Conservation (phyloP, 53 echinoderm and acorn worm genomes). For the Antedon mediterranea region DNA sequence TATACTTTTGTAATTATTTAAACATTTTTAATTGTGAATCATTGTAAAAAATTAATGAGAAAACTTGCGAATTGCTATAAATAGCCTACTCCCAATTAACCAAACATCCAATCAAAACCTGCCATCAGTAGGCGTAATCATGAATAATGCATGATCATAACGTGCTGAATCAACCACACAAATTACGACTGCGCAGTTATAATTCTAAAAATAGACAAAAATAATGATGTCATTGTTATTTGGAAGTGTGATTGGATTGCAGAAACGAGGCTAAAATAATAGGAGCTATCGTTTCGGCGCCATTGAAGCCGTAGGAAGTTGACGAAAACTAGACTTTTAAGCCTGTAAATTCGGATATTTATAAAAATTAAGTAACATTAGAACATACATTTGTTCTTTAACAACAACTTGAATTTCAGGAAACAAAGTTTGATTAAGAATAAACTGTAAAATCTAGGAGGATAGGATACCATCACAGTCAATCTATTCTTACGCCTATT, state of each 20-base stretch:
- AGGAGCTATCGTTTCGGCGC: background rate
- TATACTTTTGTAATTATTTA: too few relatives aligned
- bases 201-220: background rate
- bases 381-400: background rate
- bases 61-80: background rate
- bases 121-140: background rate
- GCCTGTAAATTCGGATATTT: background rate
- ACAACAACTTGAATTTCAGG: background rate
- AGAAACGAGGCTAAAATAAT: background rate
- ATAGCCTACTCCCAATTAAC: background rate
- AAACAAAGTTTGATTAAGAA: background rate
- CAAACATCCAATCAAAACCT: background rate
- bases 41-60: background rate
- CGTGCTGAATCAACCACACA: too few relatives aligned
- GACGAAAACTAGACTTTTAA: background rate
- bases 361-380: background rate
- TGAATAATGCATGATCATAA: background rate
- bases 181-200: background rate
- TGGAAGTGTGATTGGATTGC: background rate
- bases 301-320: background rate
- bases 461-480: background rate
- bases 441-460: background rate
- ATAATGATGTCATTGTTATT: background rate
- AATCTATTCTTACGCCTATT: background rate
- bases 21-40: background rate